A percentile compares a stretch with the other conserved stretches of the same genome.
phyloP scores from a whole-genome alignment of 2,797 vertebrate genomes.

The Malacoctenus gilli region DNA sequence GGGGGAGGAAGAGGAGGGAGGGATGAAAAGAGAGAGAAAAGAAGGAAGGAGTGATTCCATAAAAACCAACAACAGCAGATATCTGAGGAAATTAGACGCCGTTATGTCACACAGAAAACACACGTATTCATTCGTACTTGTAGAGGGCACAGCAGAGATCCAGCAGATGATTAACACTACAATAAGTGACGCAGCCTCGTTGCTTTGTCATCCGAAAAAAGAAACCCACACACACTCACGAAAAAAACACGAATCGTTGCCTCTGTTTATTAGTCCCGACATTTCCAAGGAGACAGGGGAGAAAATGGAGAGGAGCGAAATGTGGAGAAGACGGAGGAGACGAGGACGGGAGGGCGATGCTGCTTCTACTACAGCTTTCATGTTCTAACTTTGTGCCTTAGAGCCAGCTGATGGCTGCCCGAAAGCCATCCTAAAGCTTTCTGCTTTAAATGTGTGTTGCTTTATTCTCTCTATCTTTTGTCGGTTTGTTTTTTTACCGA shows the following conservation, averaged over 20 bases:
- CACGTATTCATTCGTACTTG: conserved; percentile 41
- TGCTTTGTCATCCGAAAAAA: conserved; percentile 48
- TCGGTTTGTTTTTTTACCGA: conserved; percentile 43
- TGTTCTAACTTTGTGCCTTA: conserved; percentile 77
- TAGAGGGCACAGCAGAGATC: conserved; percentile 52
- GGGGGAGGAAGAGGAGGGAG: conserved; percentile 29
- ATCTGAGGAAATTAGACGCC: conserved; percentile 58
- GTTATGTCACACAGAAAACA: conserved; percentile 57
- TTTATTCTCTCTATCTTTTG: conserved; percentile 46
- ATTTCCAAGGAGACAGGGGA: conserved; percentile 35
- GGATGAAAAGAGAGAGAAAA: conserved; percentile 22
- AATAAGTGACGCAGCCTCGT: conserved; percentile 28
- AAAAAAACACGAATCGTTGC: conserved; percentile 14
- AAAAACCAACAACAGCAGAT: conserved; percentile 53
- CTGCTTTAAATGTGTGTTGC: conserved; percentile 54
- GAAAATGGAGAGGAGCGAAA: conserved; percentile 52
- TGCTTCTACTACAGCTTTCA: conserved; percentile 69
- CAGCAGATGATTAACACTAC: conserved; percentile 57
- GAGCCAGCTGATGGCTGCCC: conserved; percentile 58
- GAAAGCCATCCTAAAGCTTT: conserved; percentile 62
- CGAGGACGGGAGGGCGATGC: conserved; percentile 29
- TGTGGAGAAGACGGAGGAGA: conserved; percentile 26
- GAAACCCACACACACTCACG: too few species aligned
- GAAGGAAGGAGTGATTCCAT: conserved; percentile 29
- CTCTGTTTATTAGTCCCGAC: conserved; percentile 35